phyloP scores from a whole-genome alignment of 2,888 invertebrate genomes.

The Trachelus tabidus region DNA sequence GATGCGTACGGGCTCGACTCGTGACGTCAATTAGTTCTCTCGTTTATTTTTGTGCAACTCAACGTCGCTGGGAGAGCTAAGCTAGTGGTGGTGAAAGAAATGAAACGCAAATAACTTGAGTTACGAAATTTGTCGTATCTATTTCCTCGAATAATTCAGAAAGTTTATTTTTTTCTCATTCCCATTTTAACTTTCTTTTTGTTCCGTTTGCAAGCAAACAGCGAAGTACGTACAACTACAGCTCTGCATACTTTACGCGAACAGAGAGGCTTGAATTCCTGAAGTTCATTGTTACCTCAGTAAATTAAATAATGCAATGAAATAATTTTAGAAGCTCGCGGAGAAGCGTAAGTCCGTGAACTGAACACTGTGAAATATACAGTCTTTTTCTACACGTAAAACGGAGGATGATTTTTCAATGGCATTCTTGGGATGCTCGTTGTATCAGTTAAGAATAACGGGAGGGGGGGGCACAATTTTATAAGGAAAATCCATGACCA shows the following conservation, averaged over 20 bases:
- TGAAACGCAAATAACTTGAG: not conserved
- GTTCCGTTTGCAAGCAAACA: not conserved
- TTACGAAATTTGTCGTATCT: not conserved
- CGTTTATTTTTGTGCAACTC: not conserved
- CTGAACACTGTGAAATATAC: not conserved
- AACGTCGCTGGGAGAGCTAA: not conserved
- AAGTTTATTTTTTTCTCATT: not conserved
- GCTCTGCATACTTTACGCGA: not conserved
- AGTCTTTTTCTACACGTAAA: not conserved
- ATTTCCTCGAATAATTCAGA: not conserved
- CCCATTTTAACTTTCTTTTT: too few relatives aligned
- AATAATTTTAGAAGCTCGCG: not conserved
- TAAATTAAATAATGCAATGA: not conserved
- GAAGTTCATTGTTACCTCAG: not conserved
- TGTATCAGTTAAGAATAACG: not conserved
- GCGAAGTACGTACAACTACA: not conserved
- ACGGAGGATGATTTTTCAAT: not conserved
- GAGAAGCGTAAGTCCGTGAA: not conserved
- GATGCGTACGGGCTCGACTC: not conserved
- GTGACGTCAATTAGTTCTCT: not conserved
- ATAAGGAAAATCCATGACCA: not conserved
- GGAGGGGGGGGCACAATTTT: not conserved
- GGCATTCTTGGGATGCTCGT: not conserved
- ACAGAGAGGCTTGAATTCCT: not conserved
- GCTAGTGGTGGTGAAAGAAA: too few relatives aligned